These are phyloP conservation scores for Andricus quercusramuli DNA, from an alignment of 2,888 invertebrate species.

Conservation along the genomic window DNA sequence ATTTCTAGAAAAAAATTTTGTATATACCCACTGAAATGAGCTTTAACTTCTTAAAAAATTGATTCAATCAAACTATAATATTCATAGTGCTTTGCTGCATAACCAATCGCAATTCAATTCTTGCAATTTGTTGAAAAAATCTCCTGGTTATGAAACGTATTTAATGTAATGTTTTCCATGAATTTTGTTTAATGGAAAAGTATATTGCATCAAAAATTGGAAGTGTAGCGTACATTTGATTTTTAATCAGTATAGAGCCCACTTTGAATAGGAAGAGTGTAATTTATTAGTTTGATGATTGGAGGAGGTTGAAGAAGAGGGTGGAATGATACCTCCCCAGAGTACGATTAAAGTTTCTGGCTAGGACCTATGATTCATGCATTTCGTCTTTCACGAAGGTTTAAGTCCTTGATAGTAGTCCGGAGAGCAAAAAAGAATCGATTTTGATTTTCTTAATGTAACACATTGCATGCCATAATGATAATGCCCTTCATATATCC, in stretches of 20 bases:
- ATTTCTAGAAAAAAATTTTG: too few species aligned
- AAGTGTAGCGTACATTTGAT: background rate
- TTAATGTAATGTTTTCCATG: too few species aligned
- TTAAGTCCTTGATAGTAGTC: conserved; percentile 16
- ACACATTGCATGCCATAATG: background rate
- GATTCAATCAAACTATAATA: background rate
- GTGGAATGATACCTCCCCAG: conserved; percentile 51
- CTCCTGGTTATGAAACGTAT: background rate
- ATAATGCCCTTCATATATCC: too few species aligned
- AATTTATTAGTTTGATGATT: conserved; percentile 48
- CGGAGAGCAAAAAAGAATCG: background rate
- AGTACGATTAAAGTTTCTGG: conserved; percentile 49
- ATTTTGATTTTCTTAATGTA: background rate
- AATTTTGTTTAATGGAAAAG: background rate
- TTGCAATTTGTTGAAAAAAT: background rate
- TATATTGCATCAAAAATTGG: background rate
- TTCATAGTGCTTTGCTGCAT: background rate
- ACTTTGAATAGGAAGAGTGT: background rate
- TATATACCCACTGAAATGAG: too few species aligned
- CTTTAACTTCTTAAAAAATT: background rate
- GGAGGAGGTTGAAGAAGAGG: conserved; percentile 42
- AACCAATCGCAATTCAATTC: background rate
- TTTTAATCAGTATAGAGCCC: background rate
- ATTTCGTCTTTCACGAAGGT: conserved; percentile 40
- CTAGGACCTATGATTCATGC: conserved; percentile 48